Base-by-base conservation (phyloP, 2,888 invertebrate genomes). In the Meta bourneti region DNA sequence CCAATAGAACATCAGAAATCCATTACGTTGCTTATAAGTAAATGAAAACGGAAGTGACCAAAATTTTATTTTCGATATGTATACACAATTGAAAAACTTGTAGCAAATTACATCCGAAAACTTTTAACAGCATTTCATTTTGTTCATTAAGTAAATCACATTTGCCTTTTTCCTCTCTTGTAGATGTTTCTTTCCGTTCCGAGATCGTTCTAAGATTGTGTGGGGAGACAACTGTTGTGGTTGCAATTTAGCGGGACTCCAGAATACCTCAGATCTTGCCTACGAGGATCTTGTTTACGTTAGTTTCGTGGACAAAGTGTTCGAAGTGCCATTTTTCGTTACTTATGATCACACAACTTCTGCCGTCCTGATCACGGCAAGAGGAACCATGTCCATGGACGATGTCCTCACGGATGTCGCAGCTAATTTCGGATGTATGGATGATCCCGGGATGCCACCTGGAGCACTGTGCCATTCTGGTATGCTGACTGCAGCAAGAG, bases 171-270 rank as follows among this genome's bases (percentile, higher is more conserved):
- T 34, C 4, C 34, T 34, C 34, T 34, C 34, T 34, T 34, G 1
- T 52, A 92, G 92, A 9, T 92, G 92, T 48, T 89, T 89, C 69
- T 89, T 89, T 49, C 70, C 61, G 0, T 92, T 72, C 80, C 89
- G 92, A 1, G 81, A 71, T 11, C 19, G 70, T 7, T 78, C 85
- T 9, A 13, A 16, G 1, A 81, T 70, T 8, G 92, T 92, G 0
- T 20, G 77, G 0, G 92, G 92, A 0, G 92, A 92, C 81, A 92
- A 92, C 72, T 92, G 92, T 51, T 92, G 92, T 61, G 92, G 89
- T n/a, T 92, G 92, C 89, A 81, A 86, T 9, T 7, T 92, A 11
- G 89, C 89, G 7, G 92, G 92, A 16, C 92, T 92, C 6, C 85
- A 81, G 61, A 85, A 34, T 6, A 86, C 86, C 6, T 77, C 88